These are phyloP conservation scores for Aphaenogaster floridana DNA, from an alignment of 1,140 invertebrate species.

Conservation along the genomic window DNA sequence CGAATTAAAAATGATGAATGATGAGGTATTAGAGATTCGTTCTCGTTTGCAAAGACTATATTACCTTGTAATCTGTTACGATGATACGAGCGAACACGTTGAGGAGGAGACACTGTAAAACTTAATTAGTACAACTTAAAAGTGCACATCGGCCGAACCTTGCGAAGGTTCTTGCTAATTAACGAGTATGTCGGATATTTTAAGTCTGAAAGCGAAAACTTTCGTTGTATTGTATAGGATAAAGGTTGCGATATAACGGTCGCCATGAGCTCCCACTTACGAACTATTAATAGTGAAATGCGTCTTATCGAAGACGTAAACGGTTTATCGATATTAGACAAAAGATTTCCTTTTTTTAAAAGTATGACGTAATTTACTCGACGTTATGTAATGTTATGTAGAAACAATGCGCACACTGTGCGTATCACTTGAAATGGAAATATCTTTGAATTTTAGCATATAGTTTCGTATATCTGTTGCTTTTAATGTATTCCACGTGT, in stretches of 20 bases:
- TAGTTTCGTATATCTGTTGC: conserved; percentile 27
- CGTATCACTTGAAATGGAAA: conserved; percentile 6
- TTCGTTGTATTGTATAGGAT: conserved; percentile 58
- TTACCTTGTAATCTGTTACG: conserved; percentile 17
- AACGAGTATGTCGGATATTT: conserved; percentile 36
- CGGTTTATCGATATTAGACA: conserved; percentile 33
- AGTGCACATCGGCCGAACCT: neutral
- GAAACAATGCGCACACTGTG: neutral
- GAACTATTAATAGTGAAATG: conserved; percentile 41
- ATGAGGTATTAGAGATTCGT: neutral
- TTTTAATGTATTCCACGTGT: conserved; percentile 27
- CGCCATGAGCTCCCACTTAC: conserved; percentile 47
- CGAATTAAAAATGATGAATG: conserved; percentile 9
- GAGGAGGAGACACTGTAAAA: neutral
- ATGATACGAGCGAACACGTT: neutral
- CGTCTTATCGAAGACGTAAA: conserved; percentile 41
- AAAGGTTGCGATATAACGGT: conserved; percentile 58
- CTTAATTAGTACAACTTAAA: conserved; percentile 25
- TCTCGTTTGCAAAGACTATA: neutral
- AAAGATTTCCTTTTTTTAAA: conserved; percentile 27
- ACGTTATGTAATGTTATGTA: conserved; percentile 22
- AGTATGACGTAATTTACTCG: conserved; percentile 12
- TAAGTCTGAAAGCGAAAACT: conserved; percentile 53
- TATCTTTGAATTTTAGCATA: conserved; percentile 16
- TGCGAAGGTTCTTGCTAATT: conserved; percentile 32